Evolutionary conservation across 2,113 vertebrate genomes (phyloP), one percentile per base, ranked within the genome.

Genomic region (Eudyptes chrysolophus): DNA sequence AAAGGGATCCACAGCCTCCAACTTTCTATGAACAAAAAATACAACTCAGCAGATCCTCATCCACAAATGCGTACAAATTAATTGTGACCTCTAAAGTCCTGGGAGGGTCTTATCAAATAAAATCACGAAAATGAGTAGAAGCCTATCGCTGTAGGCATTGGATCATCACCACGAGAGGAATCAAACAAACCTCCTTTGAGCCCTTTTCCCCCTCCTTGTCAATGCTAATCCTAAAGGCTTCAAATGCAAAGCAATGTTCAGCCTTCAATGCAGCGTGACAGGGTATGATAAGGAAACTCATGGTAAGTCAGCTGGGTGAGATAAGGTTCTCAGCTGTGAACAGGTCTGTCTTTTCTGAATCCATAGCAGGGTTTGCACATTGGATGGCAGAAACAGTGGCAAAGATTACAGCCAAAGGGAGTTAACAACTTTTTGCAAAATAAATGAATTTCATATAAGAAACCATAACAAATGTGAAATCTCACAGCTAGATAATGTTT

Each of bases 11-110:
- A 55, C 68, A 60, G 71, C 36, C 58, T 82, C 78, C 62, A 38
- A 3, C 68, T 75, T 75, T 10, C 77, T 27, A 0, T 2, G 24
- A 29, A n/a, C 6, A 2, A 68, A 81, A 55, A 72, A 25, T 10
- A 25, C 30, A 78, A 24, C 57, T 66, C 51, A 38, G 40, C 38
- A 88, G 75, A 90, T n/a, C 79, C 38, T 64, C 65, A 32, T 9
- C 55, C 71, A 61, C 38, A 13, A 38, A 46, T 1, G 7, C 0
- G 0, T 36, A 18, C 44, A 52, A 46, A 65, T 64, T 18, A 54
- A 58, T 7, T 0, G 0, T 15, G 7, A 21, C 9, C 55, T 52
- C 49, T 60, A 18, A 76, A 93, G 49, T 49, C 44, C 54, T 32
- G 34, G 11, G 25, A 57, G 16, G 15, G 15, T 57, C 42, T 83